Base-by-base conservation (phyloP, 1,140 invertebrate genomes). In the Drepana arcuata region DNA sequence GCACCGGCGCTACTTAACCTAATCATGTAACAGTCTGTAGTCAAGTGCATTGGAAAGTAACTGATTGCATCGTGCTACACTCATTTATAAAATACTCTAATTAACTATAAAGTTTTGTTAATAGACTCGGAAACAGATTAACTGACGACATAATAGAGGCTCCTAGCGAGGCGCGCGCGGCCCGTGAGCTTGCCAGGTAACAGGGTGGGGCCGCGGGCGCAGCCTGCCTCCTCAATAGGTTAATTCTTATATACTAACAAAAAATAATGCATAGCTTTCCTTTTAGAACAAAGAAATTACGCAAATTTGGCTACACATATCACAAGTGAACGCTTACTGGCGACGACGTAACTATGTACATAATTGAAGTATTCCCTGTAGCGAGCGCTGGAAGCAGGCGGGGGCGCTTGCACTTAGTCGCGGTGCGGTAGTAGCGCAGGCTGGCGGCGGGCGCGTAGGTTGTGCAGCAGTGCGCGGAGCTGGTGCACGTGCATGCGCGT, bases 401-500 rank as follows among this genome's bases (percentile, higher is more conserved):
- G 25, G 45, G 27, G 41, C 34, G 51, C 32, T 38, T 71, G 68
- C 38, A 71, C n/a, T n/a, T n/a, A n/a, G n/a, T n/a, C n/a, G n/a
- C n/a, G n/a, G n/a, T n/a, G n/a, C n/a, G n/a, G n/a, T n/a, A n/a
- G n/a, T n/a, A n/a, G n/a, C n/a, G n/a, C n/a, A n/a, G n/a, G 31
- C 6, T 82, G 64, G n/a, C 84, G 85, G 45, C 86, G 86, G 11
- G 83, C 81, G 62, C 88, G 89, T 37, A 92, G 85, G 54, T 90
- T 91, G 47, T 89, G 87, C 36, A 92, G 82, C 31, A 92, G 73
- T 39, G 85, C 85, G 41, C 86, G 80, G 51, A 90, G 85, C 54
- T 91, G 88, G 66, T 91, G 85, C 23, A 92, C 84, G 59, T 92
- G 90, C 57, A 90, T 83, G 10, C 88, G 86, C 2, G 91, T 92